phyloP scores from a whole-genome alignment of 2,888 invertebrate species.

The Orthosia gracilis region DNA sequence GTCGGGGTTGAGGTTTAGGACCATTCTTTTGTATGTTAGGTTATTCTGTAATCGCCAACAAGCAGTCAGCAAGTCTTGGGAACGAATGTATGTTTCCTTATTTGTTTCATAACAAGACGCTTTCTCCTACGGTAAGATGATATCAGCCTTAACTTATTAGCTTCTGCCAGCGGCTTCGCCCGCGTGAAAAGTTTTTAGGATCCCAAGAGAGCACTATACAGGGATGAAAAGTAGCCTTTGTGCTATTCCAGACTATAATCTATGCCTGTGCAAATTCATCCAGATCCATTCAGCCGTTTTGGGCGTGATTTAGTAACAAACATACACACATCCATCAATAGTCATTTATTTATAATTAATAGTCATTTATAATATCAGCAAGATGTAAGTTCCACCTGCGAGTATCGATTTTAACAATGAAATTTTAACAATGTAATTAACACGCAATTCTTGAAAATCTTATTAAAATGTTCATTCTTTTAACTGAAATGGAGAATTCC shows the following conservation, averaged over 20 bases:
- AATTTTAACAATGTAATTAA: constrained; percentile 24
- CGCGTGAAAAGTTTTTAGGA: too few species aligned
- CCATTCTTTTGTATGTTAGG: neutral
- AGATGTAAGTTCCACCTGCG: neutral
- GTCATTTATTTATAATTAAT: too few species aligned
- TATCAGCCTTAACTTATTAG: neutral
- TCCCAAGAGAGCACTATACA: too few species aligned
- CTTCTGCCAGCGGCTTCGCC: too few species aligned
- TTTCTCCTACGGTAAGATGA: neutral
- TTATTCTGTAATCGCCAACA: neutral
- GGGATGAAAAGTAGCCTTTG: too few species aligned
- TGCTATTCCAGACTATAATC: too few species aligned
- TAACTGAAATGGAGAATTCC: constrained; percentile 22
- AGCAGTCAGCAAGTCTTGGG: neutral
- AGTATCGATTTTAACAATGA: neutral
- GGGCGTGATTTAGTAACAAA: too few species aligned
- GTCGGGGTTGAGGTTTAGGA: neutral
- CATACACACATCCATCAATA: too few species aligned
- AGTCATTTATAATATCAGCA: too few species aligned
- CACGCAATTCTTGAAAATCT: neutral
- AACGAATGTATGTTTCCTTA: neutral
- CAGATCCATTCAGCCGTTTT: too few species aligned
- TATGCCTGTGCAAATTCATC: too few species aligned
- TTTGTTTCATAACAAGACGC: neutral
- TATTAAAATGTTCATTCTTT: constrained; percentile 17